Base-by-base conservation (phyloP, 2,113 vertebrate species). In the Proterorhinus semilunaris region DNA sequence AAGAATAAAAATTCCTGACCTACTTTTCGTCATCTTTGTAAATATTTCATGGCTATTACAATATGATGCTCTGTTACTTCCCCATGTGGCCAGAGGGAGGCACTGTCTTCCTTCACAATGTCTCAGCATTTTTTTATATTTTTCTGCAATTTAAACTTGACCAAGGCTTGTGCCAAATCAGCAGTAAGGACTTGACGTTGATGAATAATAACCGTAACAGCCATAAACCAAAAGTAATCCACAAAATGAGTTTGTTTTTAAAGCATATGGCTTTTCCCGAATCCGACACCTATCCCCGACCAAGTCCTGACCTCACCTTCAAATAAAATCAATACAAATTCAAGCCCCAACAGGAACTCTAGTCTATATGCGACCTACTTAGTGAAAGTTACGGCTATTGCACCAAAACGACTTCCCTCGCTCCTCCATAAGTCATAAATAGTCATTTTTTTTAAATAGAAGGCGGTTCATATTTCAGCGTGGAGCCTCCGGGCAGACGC, bases 361-460 rank as follows among this genome's bases (percentile, higher is more conserved):
- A 70, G 68, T 82, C 69, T 86, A 68, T 79, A 76, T 74, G 79
- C 87, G 79, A 80, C 82, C 84, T 82, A 83, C 57, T 84, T 89
- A 81, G 65, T 71, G 65, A 85, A 86, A 76, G 63, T 72, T 64
- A 43, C 13, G 12, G 62, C 27, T 36, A 42, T 64, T 45, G 65
- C 72, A 82, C 86, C 89, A 88, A 85, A 88, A 78, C 73, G 10
- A 78, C 86, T 90, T 87, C 79, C 83, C 9, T 12, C 17, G 0
- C 77, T 86, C 84, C 75, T 90, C 74, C 82, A 69, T 64, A 69
- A 73, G 75, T 87, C 72, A 1, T 88, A 86, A 87, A 55, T 21
- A 27, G 17, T 6, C 17, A 10, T 54, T 36, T 36, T 36, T 21
- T 36, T 36, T 36, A 36, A 55, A 16, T 79, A 65, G 65, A 61